Percentiles rank a stretch among this genome's conserved stretches.
Conservation (phyloP, 35 echinoderm and acorn worm species). For the Ophioderma brevispina region DNA sequence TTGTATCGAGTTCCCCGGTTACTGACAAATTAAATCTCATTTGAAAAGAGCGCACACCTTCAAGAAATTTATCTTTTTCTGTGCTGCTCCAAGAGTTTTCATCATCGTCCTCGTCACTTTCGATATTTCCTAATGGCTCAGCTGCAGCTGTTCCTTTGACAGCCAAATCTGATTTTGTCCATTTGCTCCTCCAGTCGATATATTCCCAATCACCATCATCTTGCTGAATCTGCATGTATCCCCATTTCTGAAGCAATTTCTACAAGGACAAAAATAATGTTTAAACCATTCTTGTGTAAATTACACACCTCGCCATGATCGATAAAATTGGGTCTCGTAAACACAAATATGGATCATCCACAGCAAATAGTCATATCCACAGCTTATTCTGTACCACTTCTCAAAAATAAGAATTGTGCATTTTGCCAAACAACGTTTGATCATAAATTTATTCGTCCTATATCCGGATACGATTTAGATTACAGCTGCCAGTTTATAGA, state of each 20-base stretch:
- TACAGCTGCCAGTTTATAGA: no score
- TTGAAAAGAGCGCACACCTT: conserved; percentile 74
- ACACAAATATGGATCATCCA: no score
- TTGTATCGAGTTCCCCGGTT: conserved; percentile 72
- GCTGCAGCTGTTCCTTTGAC: neutral
- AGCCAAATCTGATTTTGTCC: neutral
- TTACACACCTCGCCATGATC: no score
- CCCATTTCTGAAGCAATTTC: conserved; percentile 90
- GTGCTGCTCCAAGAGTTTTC: conserved; percentile 7
- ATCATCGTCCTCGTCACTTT: neutral
- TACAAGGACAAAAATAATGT: no score
- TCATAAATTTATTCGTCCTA: no score
- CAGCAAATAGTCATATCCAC: no score
- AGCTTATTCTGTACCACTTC: no score
- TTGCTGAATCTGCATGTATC: conserved; percentile 62
- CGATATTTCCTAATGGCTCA: neutral
- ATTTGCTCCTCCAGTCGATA: conserved; percentile 20
- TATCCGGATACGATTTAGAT: no score
- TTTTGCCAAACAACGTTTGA: no score
- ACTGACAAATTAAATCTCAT: conserved; percentile 67
- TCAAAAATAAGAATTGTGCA: no score
- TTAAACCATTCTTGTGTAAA: no score
- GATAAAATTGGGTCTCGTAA: no score
- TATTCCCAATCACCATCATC: conserved; percentile 27
- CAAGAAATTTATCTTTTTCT: conserved; percentile 4